Evolutionary conservation across 2,888 invertebrate species (phyloP).

Genomic region (Megastigmus dorsalis): DNA sequence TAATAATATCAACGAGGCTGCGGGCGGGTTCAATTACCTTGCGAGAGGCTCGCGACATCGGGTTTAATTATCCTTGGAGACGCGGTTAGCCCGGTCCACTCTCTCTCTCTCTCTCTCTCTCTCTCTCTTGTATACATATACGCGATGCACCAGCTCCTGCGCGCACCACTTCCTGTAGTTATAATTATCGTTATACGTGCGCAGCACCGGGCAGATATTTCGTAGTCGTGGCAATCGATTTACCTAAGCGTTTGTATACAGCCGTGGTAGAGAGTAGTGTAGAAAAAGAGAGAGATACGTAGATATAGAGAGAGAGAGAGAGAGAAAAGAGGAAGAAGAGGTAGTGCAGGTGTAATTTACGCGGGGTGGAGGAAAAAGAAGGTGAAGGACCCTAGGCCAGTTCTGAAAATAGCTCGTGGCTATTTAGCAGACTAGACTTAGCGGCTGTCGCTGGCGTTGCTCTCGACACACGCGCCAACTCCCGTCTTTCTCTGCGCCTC

Average conservation of each 20-base stretch:
- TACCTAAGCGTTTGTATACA: no score
- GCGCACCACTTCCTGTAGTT: no score
- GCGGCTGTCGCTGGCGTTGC: conserved; percentile 7
- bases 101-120: no score
- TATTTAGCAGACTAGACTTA: conserved; percentile 42
- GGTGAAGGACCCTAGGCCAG: conserved; percentile 49
- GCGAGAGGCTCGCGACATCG: conserved; percentile 45
- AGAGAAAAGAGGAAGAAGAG: neutral
- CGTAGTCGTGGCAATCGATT: no score
- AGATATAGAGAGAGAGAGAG: neutral
- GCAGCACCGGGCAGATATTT: no score
- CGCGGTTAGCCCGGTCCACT: conserved; percentile 39
- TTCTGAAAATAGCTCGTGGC: conserved; percentile 50
- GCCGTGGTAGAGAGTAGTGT: no score
- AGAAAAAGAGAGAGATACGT: no score
- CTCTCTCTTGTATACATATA: no score
- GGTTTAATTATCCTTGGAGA: conserved; percentile 48
- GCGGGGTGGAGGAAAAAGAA: conserved; percentile 30
- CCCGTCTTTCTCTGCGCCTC: no score
- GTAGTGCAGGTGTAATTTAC: conserved; percentile 20
- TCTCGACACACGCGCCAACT: no score
- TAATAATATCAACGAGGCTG: conserved; percentile 36
- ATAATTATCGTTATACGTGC: no score
- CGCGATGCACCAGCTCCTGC: no score
- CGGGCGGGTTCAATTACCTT: conserved; percentile 44